Percentiles rank a stretch among this genome's conserved stretches.
Conservation (phyloP, 2,888 invertebrate genomes). For the Tetragonula carbonaria region DNA sequence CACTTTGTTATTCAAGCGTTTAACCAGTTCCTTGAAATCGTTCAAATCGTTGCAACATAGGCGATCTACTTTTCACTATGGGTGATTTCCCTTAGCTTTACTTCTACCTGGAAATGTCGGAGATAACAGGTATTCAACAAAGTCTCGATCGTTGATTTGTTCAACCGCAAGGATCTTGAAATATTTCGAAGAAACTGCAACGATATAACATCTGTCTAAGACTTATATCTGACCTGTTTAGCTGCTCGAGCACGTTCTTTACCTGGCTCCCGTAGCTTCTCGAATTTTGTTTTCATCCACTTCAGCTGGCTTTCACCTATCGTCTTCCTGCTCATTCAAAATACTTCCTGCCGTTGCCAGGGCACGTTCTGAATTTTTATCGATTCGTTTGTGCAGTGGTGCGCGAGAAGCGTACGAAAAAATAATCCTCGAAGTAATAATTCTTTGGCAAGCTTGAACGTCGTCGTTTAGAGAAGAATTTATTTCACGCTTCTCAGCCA, state of each 20-base stretch:
- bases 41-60: not conserved
- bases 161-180: slow-evolving; percentile 2
- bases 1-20: not conserved
- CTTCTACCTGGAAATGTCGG: not conserved
- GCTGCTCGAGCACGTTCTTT: slow-evolving; percentile 55
- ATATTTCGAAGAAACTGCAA: slow-evolving; percentile 40
- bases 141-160: not conserved
- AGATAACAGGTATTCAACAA: not conserved
- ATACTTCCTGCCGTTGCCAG: slow-evolving; percentile 44
- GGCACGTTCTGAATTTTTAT: slow-evolving; percentile 40
- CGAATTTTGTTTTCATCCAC: slow-evolving; percentile 64
- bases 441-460: not conserved
- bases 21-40: not conserved
- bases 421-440: not conserved
- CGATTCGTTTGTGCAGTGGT: not conserved
- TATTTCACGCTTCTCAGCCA: not conserved
- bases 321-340: slow-evolving; percentile 61
- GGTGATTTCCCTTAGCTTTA: not conserved
- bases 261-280: slow-evolving; percentile 34
- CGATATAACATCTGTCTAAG: slow-evolving; percentile 69
- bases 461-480: not conserved
- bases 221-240: slow-evolving; percentile 73
- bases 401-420: slow-evolving; percentile 4
- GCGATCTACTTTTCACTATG: not conserved
- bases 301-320: slow-evolving; percentile 42